Evolutionary conservation across 2,113 vertebrate genomes (phyloP).

Genomic region (Reinhardtius hippoglossoides): DNA sequence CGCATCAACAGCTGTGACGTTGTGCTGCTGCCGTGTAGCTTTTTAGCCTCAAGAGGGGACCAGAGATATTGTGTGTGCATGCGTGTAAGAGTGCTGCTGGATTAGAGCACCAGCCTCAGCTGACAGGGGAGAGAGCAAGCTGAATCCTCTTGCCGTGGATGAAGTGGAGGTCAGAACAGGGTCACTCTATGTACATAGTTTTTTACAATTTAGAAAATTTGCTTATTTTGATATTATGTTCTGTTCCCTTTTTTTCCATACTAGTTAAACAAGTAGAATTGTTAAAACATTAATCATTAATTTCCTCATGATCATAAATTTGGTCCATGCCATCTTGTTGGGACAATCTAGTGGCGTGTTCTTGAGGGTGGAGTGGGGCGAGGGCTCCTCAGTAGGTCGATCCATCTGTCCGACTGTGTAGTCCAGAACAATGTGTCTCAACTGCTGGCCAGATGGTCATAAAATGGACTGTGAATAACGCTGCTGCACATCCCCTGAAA

Average conservation of each 20-base stretch:
- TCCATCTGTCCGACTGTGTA: slow-evolving; percentile 40
- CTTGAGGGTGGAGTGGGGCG: no score
- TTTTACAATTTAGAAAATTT: background rate
- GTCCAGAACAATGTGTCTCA: background rate
- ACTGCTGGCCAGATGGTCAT: no score
- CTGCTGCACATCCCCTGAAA: no score
- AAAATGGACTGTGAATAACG: no score
- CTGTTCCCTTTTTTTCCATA: background rate
- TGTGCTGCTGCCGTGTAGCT: slow-evolving; percentile 7
- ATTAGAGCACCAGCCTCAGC: slow-evolving; percentile 54
- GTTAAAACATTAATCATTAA: background rate
- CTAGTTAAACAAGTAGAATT: no score
- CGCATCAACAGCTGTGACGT: background rate
- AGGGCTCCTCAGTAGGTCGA: no score
- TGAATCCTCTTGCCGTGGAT: slow-evolving; percentile 6
- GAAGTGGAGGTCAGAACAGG: background rate
- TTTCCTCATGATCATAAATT: background rate
- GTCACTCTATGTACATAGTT: background rate
- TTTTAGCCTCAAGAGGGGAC: slow-evolving; percentile 3
- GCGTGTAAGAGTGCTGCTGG: no score
- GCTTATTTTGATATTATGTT: background rate
- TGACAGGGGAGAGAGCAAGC: slow-evolving; percentile 14
- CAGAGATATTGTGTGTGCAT: slow-evolving; percentile 3
- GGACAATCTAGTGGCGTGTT: no score
- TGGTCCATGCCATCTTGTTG: background rate